Evolutionary conservation across 2,797 vertebrate genomes (phyloP), one percentile per base, ranked within the genome.

Genomic region (Semotilus atromaculatus): DNA sequence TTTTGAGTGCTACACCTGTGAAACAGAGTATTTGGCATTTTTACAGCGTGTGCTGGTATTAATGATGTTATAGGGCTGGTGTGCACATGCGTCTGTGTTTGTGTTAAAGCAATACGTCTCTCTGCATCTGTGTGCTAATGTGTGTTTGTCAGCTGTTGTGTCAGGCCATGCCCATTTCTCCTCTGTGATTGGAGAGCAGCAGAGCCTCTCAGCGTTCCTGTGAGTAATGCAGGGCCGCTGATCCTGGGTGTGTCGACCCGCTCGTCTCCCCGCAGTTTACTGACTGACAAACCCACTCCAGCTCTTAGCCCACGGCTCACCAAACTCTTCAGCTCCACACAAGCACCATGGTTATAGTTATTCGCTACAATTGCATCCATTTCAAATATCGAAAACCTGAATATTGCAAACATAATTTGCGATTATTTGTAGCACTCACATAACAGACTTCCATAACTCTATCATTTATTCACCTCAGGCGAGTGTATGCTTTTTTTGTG

Each of bases 201-300:
- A 64, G 55, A 82, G 43, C 10, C 60, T 83, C 45, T 71, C 51
- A 23, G 70, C 68, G 71, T 68, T 66, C 48, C 48, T 36, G 21
- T 81, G 58, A 75, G 78, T 66, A 75, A 81, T 60, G 38, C 31
- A 31, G 34, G 71, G 40, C 43, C 4, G 43, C 60, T 76, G 72
- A 82, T 86, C 72, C 80, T 71, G 80, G 85, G 73, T 62, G 85
- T 86, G 31, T 77, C 75, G 9, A 36, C 26, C 73, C 8, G 3
- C 51, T 31, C 8, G n/a, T 77, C 53, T 86, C 80, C 16, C 71
- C 76, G 71, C 2, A 72, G 84, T 38, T 81, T 76, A 76, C n/a
- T 68, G 76, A 80, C 71, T 81, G 70, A 34, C 71, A 78, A 26
- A 66, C 58, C 23, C 14, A 34, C 82, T 83, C n/a, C 21, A 38